A percentile compares a stretch with the other conserved stretches of the same genome.
Conservation (phyloP, 2,888 invertebrate genomes). For the Bombyx huttoni region DNA sequence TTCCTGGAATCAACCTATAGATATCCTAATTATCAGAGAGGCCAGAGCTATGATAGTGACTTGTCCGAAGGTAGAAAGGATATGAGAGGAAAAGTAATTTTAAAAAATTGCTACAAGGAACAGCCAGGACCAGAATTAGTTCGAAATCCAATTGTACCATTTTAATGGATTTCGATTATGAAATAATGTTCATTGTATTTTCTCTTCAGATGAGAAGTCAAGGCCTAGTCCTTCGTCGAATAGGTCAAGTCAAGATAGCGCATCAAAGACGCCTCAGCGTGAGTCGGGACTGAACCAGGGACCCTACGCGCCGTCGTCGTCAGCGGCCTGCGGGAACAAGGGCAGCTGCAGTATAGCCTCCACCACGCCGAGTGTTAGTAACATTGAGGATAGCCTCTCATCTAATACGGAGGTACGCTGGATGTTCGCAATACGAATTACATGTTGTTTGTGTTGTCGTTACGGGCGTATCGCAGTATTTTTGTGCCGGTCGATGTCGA, state of each 20-base stretch:
- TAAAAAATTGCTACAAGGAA: no score
- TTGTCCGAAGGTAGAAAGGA: no score
- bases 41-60: no score
- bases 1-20: no score
- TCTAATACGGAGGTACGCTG: constrained; percentile 38
- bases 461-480: background rate
- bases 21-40: no score
- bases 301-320: constrained; percentile 52
- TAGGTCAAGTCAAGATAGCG: constrained; percentile 56
- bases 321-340: constrained; percentile 33
- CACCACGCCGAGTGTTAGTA: constrained; percentile 20
- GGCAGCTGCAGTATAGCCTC: constrained; percentile 44
- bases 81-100: no score
- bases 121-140: no score
- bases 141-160: no score
- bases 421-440: background rate
- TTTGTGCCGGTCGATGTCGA: background rate
- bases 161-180: no score
- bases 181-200: no score
- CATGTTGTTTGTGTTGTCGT: constrained; percentile 1
- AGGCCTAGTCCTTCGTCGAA: constrained; percentile 65
- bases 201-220: constrained; percentile 54
- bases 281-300: constrained; percentile 44
- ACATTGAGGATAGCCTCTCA: constrained; percentile 44
- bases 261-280: constrained; percentile 59